Evolutionary conservation across 2,888 invertebrate genomes (phyloP), one percentile per base, ranked within the genome.

Genomic region (Serripes groenlandicus): DNA sequence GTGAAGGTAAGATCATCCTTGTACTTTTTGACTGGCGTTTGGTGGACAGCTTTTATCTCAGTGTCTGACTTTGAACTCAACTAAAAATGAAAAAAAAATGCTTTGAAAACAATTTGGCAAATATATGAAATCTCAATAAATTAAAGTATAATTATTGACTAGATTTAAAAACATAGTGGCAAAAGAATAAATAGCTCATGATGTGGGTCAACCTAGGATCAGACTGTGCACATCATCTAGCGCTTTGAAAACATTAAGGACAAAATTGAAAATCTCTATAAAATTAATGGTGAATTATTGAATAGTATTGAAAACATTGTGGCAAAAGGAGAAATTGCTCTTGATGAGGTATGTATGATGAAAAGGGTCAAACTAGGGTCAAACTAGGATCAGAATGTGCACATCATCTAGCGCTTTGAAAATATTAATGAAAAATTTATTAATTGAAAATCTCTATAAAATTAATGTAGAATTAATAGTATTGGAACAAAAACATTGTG

Each of bases 1-100:
- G 70, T 83, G 75, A 93, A 92, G 58, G 85, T 90, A 72, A 93
- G 70, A 81, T 92, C 91, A 88, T 93, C 93, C n/a, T 90, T 82
- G 70, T 93, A 93, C 56, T 89, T 82, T 64, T 92, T 89, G 49
- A 78, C 77, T 28, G 93, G 93, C 0, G 93, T 93, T 18, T 83
- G 84, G 77, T 93, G 93, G 5, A 80, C 89, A 0, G 90, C 93
- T 34, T 79, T 85, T n/a, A 93, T 73, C 35, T 85, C 76, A 9
- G 66, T 75, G 1, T 54, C 81, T 26, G 80, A 76, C 3, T 78
- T 34, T 37, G 81, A 86, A 28, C 32, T 64, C 54, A 92, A 71
- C 91, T 92, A 83, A 54, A 88, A 86, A 42, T 68, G 5, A 60
- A 60, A 28, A 28, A n/a, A n/a, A n/a, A n/a, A n/a, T n/a, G n/a